These are phyloP conservation scores for Craniophora ligustri DNA, from an alignment of 2,888 invertebrate species.

Conservation along the genomic window DNA sequence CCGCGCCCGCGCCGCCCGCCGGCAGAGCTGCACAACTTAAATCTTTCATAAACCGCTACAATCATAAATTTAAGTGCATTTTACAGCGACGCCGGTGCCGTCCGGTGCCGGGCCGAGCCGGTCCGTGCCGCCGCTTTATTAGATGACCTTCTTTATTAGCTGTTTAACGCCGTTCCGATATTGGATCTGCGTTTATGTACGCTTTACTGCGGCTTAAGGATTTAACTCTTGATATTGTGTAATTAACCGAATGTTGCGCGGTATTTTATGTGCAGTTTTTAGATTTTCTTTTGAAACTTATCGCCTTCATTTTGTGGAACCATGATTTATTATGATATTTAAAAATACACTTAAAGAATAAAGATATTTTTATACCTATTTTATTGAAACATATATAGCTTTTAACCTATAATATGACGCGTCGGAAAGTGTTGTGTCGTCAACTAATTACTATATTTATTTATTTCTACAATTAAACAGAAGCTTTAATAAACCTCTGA, in stretches of 20 bases:
- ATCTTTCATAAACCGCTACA: slow-evolving; percentile 53
- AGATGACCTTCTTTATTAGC: slow-evolving; percentile 57
- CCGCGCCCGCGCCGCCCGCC: background rate
- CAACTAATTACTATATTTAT: no score
- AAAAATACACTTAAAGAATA: no score
- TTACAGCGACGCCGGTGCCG: slow-evolving; percentile 42
- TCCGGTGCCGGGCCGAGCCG: slow-evolving; percentile 44
- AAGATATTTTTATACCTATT: no score
- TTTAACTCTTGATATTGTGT: slow-evolving; percentile 47
- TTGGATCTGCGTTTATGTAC: slow-evolving; percentile 51
- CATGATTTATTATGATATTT: background rate
- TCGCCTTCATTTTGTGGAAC: background rate
- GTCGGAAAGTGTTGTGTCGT: no score
- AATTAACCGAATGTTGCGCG: slow-evolving; percentile 42
- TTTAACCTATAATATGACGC: no score
- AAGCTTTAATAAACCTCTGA: no score
- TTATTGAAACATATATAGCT: no score
- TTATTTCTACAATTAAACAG: no score
- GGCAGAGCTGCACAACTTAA: slow-evolving; percentile 23
- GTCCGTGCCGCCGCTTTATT: slow-evolving; percentile 49
- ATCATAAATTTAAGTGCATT: slow-evolving; percentile 58
- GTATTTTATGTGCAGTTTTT: background rate
- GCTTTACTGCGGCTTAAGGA: slow-evolving; percentile 47
- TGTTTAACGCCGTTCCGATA: slow-evolving; percentile 56
- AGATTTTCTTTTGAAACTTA: background rate